These are phyloP conservation scores for Neoniphon sammara DNA, from an alignment of 2,797 vertebrate species.

Conservation along the genomic window DNA sequence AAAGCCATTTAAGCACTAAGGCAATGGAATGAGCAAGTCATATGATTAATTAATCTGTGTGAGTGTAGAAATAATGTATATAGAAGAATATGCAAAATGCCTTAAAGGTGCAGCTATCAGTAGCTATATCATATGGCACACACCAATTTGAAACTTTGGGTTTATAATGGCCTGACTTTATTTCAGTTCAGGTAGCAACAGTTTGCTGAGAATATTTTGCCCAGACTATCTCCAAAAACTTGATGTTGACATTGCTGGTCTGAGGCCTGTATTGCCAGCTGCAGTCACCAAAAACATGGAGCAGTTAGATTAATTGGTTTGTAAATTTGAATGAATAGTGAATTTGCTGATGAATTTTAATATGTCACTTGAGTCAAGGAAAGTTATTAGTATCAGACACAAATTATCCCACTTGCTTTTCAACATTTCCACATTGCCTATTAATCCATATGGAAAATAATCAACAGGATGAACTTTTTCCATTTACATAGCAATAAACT, in stretches of 20 bases:
- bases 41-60: not conserved
- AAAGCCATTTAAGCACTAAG: conserved; percentile 15
- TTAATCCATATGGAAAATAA: not conserved
- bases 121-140: not conserved
- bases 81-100: not conserved
- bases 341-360: no score
- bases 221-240: not conserved
- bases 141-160: not conserved
- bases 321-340: no score
- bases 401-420: no score
- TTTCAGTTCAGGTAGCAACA: not conserved
- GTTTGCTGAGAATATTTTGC: not conserved
- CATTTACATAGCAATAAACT: not conserved
- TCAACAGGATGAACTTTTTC: not conserved
- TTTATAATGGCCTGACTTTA: not conserved
- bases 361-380: no score
- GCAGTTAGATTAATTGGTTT: no score
- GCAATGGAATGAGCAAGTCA: not conserved
- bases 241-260: no score
- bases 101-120: conserved; percentile 1
- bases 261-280: no score
- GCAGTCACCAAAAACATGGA: no score
- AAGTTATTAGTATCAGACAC: no score
- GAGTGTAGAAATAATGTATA: conserved; percentile 1
- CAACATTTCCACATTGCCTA: not conserved